Evolutionary conservation across 1,140 invertebrate genomes (phyloP).

Genomic region (Agrypnia vestita): DNA sequence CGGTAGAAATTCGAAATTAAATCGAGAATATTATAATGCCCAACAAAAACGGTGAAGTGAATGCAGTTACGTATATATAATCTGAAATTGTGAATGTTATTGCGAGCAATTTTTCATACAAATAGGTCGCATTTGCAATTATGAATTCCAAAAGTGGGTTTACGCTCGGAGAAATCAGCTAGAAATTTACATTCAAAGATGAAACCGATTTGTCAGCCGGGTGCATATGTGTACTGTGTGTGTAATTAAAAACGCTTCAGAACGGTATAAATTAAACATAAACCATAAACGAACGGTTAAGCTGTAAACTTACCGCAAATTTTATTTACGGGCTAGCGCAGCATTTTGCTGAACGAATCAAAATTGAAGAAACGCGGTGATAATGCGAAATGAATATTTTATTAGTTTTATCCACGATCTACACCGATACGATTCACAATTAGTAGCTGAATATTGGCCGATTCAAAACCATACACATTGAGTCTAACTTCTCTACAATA

Average conservation of each 20-base stretch:
- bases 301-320: conserved; percentile 2
- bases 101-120: conserved; percentile 5
- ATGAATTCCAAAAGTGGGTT: conserved; percentile 23
- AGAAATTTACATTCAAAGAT: conserved; percentile 34
- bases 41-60: too few species aligned
- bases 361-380: too few species aligned
- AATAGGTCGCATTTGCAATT: conserved; percentile 16
- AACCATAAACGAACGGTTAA: neutral
- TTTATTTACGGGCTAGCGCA: neutral
- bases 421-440: too few species aligned
- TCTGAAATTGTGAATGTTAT: conserved; percentile 4
- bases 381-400: too few species aligned
- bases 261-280: neutral
- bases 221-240: conserved; percentile 1
- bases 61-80: conserved; percentile 3
- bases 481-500: too few species aligned
- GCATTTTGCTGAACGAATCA: too few species aligned
- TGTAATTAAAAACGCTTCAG: neutral
- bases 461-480: too few species aligned
- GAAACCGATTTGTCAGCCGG: conserved; percentile 1
- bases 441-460: too few species aligned
- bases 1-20: too few species aligned
- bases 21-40: too few species aligned
- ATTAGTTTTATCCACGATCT: too few species aligned
- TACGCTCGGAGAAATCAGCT: conserved; percentile 6